Percentiles rank a stretch among this genome's conserved stretches.
Conservation (phyloP, 30 jellyfish, hydroid and myxozoan species). For the Clytia hemisphaerica region DNA sequence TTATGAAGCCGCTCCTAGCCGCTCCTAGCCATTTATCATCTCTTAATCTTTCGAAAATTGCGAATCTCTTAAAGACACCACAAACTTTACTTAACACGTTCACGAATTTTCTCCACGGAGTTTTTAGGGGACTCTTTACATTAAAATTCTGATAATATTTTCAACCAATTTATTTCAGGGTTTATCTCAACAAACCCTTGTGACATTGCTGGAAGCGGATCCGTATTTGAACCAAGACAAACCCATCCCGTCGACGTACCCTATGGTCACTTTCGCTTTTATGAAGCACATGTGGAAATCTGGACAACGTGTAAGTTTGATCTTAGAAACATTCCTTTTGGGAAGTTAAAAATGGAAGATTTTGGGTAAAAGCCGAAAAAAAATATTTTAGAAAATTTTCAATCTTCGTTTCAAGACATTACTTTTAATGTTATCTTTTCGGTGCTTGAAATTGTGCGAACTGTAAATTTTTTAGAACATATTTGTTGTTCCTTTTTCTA, state of each 20-base stretch:
- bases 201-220: conserved; percentile 77
- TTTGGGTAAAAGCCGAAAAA: neutral
- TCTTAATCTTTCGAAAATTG: too few species aligned
- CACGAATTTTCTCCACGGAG: too few species aligned
- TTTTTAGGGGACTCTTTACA: too few species aligned
- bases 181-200: conserved; percentile 76
- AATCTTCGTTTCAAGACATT: neutral
- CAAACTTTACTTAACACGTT: too few species aligned
- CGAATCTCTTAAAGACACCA: too few species aligned
- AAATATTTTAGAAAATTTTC: neutral
- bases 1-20: too few species aligned
- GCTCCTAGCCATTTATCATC: too few species aligned
- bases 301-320: conserved; percentile 49
- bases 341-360: neutral
- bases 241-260: conserved; percentile 73
- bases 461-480: neutral
- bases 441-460: neutral
- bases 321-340: neutral
- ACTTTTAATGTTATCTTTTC: neutral
- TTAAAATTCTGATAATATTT: too few species aligned
- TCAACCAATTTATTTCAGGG: conserved; percentile 52
- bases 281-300: conserved; percentile 92
- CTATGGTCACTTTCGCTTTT: conserved; percentile 83
- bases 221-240: conserved; percentile 75
- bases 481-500: neutral